Evolutionary conservation across 2,113 vertebrate genomes (phyloP).

Genomic region (Ptychochromis oligacanthus): DNA sequence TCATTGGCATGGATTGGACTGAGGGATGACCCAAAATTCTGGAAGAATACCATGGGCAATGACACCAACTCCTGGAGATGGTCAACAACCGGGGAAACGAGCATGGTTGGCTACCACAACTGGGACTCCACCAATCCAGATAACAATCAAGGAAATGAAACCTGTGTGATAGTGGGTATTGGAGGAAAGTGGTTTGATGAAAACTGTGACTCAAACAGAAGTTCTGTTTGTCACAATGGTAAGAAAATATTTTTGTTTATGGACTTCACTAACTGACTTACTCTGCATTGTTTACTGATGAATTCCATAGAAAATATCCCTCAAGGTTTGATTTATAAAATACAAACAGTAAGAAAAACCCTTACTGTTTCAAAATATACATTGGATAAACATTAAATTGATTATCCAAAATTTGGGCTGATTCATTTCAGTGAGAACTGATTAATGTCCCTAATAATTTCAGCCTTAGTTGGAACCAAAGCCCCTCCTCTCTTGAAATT

Average conservation of each 20-base stretch:
- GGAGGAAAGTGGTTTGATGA: accelerated
- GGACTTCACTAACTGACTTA: background rate
- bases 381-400: background rate
- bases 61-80: conserved; percentile 44
- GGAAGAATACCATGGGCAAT: conserved; percentile 1
- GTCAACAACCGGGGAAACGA: background rate
- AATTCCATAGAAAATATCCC: too few species aligned
- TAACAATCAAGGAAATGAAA: accelerated
- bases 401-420: background rate
- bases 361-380: too few species aligned
- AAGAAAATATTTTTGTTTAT: background rate
- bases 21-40: conserved; percentile 5
- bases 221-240: conserved; percentile 23
- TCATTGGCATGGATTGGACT: conserved; percentile 30
- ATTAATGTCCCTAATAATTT: background rate
- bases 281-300: background rate
- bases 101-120: background rate
- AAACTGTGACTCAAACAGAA: accelerated
- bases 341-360: background rate
- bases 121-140: accelerated
- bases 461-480: too few species aligned
- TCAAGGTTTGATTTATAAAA: too few species aligned
- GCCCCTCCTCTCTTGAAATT: too few species aligned
- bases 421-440: background rate
- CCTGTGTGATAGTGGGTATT: accelerated